These are phyloP conservation scores for Poecilus cupreus DNA, from an alignment of 2,888 invertebrate species.

Conservation along the genomic window DNA sequence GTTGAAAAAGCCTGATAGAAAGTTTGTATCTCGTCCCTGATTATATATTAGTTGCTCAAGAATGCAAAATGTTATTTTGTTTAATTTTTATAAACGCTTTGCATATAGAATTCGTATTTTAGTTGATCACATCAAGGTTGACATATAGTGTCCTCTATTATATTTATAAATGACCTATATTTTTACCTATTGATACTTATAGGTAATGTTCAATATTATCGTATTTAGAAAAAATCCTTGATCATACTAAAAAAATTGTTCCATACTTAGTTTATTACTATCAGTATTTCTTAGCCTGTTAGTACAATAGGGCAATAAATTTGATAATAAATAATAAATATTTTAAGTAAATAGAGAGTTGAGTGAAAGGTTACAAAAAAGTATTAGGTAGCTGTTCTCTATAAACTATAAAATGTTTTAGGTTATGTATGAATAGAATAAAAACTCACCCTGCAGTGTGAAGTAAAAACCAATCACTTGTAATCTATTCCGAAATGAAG, in stretches of 20 bases:
- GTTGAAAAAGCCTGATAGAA: background rate
- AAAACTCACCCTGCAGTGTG: background rate
- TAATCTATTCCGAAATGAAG: no score
- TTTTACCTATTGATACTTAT: conserved; percentile 38
- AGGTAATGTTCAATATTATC: conserved; percentile 14
- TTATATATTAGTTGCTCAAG: conserved; percentile 8
- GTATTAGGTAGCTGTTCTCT: no score
- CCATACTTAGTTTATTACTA: no score
- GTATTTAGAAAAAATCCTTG: conserved; percentile 42
- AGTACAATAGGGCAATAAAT: no score
- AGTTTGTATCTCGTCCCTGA: conserved; percentile 29
- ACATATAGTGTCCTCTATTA: conserved; percentile 43
- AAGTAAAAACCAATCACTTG: background rate
- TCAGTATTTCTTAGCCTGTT: no score
- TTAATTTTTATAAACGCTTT: conserved; percentile 30
- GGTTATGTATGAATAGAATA: background rate
- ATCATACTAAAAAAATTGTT: background rate
- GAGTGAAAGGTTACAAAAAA: no score
- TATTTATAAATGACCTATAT: conserved; percentile 50
- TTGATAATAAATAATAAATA: no score
- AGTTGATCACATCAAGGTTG: conserved; percentile 42
- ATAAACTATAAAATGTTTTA: no score
- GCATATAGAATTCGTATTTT: conserved; percentile 39
- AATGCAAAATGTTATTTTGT: conserved; percentile 33
- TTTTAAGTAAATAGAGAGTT: no score